Percentiles rank a stretch among this genome's conserved stretches.
These are phyloP conservation scores for Andrena marginata DNA, from an alignment of 2,888 invertebrate species.

Conservation along the genomic window DNA sequence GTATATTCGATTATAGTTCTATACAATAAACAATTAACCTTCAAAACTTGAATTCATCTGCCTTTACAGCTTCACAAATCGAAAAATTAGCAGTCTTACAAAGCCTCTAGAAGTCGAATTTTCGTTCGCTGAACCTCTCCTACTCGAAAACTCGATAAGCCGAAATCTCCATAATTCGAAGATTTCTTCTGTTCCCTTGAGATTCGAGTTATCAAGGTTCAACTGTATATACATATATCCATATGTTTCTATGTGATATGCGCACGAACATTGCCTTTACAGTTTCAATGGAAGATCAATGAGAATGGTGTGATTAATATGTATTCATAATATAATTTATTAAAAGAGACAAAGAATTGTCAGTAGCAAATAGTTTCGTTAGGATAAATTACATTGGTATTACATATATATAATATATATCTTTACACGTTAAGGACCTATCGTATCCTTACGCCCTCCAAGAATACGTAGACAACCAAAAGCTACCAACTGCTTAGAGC, in stretches of 20 bases:
- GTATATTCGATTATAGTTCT: no score
- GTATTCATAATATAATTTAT: constrained; percentile 76
- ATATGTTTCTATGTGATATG: background rate
- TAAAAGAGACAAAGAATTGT: constrained; percentile 73
- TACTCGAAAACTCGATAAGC: no score
- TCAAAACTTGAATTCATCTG: no score
- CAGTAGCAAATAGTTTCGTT: constrained; percentile 75
- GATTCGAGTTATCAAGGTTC: no score
- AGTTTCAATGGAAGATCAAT: background rate
- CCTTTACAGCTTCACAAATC: no score
- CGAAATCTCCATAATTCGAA: no score
- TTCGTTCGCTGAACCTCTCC: no score
- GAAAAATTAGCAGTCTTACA: no score
- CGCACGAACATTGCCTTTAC: background rate
- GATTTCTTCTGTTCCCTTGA: no score
- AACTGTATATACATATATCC: no score
- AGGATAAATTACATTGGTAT: constrained; percentile 68
- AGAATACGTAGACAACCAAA: constrained; percentile 68
- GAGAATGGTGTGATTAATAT: constrained; percentile 15
- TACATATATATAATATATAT: constrained; percentile 64
- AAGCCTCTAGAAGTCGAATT: no score
- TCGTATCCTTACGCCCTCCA: constrained; percentile 62
- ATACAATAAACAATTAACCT: no score
- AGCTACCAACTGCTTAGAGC: constrained; percentile 74
- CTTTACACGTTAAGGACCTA: constrained; percentile 65